Evolutionary conservation across 2,888 invertebrate species (phyloP).

Genomic region (Tinea semifulvella): DNA sequence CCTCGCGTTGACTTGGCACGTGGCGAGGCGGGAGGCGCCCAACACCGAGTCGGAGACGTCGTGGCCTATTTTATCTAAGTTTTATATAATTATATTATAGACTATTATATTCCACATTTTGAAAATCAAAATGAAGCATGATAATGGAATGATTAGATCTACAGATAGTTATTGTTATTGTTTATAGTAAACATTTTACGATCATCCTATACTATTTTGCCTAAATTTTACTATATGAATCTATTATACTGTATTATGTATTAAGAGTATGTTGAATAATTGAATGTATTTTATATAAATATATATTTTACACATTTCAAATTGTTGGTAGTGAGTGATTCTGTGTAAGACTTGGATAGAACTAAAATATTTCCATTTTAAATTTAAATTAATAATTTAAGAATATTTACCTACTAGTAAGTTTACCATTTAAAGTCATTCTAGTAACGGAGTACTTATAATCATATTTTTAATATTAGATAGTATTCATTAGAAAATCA

Average conservation of each 20-base stretch:
- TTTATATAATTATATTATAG: no score
- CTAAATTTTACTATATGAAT: slow-evolving; percentile 8
- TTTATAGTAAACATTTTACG: slow-evolving; percentile 1
- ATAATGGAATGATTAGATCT: slow-evolving; percentile 4
- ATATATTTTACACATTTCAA: no score
- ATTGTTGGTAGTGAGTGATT: not conserved
- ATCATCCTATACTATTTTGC: slow-evolving; percentile 1
- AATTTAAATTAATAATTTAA: slow-evolving; percentile 46
- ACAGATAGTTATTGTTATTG: slow-evolving; percentile 8
- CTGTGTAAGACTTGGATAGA: not conserved
- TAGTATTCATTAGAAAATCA: not conserved
- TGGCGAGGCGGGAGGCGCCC: slow-evolving; percentile 51
- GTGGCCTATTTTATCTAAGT: not conserved
- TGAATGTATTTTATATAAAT: not conserved
- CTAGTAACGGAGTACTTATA: slow-evolving; percentile 55
- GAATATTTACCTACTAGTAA: slow-evolving; percentile 49
- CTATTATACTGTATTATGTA: slow-evolving; percentile 7
- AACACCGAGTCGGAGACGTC: not conserved
- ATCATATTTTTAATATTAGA: slow-evolving; percentile 29
- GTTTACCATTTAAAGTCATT: slow-evolving; percentile 29
- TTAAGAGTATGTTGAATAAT: not conserved
- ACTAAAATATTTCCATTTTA: slow-evolving; percentile 12
- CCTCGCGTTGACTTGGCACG: slow-evolving; percentile 52
- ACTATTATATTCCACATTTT: no score
- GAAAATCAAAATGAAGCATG: not conserved